These are phyloP conservation scores for Laticauda colubrina DNA, from an alignment of 2,113 vertebrate genomes.

Conservation along the genomic window DNA sequence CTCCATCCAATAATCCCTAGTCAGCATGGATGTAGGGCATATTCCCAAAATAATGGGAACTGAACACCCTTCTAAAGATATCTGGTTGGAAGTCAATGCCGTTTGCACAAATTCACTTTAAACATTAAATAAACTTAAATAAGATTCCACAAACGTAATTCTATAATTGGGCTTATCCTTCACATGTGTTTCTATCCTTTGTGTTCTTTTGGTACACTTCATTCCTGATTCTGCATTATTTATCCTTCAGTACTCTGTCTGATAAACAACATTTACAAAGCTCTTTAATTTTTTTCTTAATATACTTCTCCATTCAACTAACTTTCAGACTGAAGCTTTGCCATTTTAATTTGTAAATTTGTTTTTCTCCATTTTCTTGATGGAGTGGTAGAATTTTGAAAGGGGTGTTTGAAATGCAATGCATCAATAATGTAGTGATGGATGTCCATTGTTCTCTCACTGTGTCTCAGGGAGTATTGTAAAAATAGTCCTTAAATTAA, in stretches of 20 bases:
- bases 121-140: not conserved
- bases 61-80: not conserved
- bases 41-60: not conserved
- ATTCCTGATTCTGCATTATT: not conserved
- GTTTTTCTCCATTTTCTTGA: not conserved
- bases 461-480: not conserved
- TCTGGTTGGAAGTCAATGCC: not conserved
- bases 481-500: constrained; percentile 12
- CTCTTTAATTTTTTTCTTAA: not conserved
- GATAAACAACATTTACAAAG: not conserved
- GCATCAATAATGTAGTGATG: not conserved
- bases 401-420: not conserved
- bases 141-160: not conserved
- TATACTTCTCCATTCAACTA: not conserved
- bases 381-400: not conserved
- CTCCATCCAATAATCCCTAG: not conserved
- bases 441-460: not conserved
- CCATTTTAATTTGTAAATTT: not conserved
- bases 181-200: not conserved
- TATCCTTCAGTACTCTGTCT: not conserved
- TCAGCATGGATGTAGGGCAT: not conserved
- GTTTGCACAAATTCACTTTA: not conserved
- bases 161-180: not conserved
- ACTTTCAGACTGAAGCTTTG: not conserved
- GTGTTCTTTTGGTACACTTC: not conserved